Evolutionary conservation across 2,113 vertebrate genomes (phyloP), one percentile per base, ranked within the genome.

Genomic region (Struthidea cinerea): DNA sequence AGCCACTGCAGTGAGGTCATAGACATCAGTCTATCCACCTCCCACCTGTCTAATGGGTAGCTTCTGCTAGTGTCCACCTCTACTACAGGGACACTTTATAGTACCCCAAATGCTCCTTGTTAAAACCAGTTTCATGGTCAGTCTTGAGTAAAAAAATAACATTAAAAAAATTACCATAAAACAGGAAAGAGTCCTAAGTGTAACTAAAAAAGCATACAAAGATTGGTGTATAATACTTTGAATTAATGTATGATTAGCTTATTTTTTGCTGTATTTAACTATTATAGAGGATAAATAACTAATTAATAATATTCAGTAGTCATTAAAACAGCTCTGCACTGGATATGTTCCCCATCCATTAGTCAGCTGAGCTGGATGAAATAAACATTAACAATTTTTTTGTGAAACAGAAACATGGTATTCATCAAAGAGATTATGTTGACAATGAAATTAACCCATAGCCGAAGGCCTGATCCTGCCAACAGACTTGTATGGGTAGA

Each of bases 181-280:
- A 4, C 7, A 91, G 21, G 24, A 42, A 49, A 33, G 27, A 60
- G 17, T 75, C 44, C 8, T 46, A 61, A 86, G 14, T 33, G 22
- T 47, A 71, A 82, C 26, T 37, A 24, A 56, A 81, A 88, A 78
- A 46, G 7, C 12, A 52, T 42, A 64, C 16, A 64, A 67, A 55
- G 0, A 0, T n/a, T 15, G 20, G 9, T 2, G 0, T 55, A 53
- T 33, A 77, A 50, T 56, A 84, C 16, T 79, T 71, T 53, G 10
- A 92, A 57, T 65, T 68, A 12, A 39, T 35, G 4, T 28, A 35
- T 16, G 2, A 53, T 79, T 41, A 53, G 10, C 7, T 75, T 56
- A 9, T 56, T 76, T 87, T 85, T 92, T 76, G 7, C 11, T 56
- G 44, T 57, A 55, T 57, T 85, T 56, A 87, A 67, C 13, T 44